Percentiles rank a stretch among this genome's conserved stretches.
Evolutionary conservation across 2,797 vertebrate species (phyloP).

Genomic region (Cuculus canorus): DNA sequence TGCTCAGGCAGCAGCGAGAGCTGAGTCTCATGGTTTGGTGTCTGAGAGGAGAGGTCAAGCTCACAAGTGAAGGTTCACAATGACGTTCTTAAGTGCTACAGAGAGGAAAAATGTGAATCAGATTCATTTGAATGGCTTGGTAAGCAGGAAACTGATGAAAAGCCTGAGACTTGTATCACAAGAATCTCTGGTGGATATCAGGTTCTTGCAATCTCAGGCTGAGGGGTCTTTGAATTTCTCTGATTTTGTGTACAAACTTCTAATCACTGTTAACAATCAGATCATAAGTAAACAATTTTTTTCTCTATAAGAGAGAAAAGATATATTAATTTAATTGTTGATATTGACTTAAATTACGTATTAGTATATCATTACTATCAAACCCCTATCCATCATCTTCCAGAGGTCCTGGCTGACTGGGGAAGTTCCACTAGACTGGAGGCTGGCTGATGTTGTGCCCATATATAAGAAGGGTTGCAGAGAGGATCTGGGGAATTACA

Average conservation of each 20-base stretch:
- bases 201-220: not conserved
- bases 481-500: too few species aligned
- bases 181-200: rapidly evolving
- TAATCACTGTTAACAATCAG: not conserved
- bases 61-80: rapidly evolving
- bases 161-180: not conserved
- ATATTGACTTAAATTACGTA: not conserved
- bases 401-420: too few species aligned
- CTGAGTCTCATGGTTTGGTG: rapidly evolving
- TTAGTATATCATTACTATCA: too few species aligned
- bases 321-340: not conserved
- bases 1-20: too few species aligned
- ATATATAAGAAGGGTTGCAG: too few species aligned
- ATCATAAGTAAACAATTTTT: not conserved
- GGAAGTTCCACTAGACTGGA: too few species aligned
- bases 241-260: not conserved
- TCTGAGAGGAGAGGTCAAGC: not conserved
- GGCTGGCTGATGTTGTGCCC: too few species aligned
- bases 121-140: not conserved
- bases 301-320: not conserved
- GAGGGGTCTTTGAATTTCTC: not conserved
- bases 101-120: too few species aligned
- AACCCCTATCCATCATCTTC: too few species aligned
- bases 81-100: too few species aligned
- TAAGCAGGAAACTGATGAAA: not conserved